Percentiles rank a stretch among this genome's conserved stretches.
Conservation (phyloP, 2,797 vertebrate species). For the Malurus leucopterus region DNA sequence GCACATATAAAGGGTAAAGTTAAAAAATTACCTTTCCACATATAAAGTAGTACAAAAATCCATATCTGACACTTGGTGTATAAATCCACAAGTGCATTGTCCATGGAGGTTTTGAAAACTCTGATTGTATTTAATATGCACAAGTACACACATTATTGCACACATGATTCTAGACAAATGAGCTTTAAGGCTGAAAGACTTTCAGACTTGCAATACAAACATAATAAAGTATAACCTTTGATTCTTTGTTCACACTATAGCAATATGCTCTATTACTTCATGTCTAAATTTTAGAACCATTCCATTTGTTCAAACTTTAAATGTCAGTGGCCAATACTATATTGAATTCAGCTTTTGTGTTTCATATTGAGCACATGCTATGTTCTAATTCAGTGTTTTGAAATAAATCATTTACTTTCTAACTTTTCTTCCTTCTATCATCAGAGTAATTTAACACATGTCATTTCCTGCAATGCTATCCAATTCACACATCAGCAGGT, state of each 20-base stretch:
- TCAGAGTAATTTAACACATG: constrained; percentile 57
- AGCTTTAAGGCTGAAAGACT: neutral
- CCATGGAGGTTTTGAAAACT: neutral
- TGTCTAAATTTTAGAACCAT: neutral
- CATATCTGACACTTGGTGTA: neutral
- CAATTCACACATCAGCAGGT: constrained; percentile 65
- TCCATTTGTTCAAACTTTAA: constrained; percentile 13
- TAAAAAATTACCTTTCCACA: neutral
- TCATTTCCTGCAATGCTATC: constrained; percentile 32
- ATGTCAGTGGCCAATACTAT: neutral
- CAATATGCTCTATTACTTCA: neutral
- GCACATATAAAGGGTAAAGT: neutral
- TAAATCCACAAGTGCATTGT: neutral
- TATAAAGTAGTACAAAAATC: neutral
- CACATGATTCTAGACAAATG: neutral
- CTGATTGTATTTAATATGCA: neutral
- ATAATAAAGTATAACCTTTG: neutral
- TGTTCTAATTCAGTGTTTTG: constrained; percentile 46
- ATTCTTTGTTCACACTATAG: neutral
- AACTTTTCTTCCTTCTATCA: constrained; percentile 43
- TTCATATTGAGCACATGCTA: constrained; percentile 40
- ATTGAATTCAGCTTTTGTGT: constrained; percentile 39
- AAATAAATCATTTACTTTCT: constrained; percentile 47
- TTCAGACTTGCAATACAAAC: neutral
- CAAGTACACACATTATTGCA: neutral